Base-by-base conservation (phyloP, 1,140 invertebrate genomes). In the Drosophila lacteicornis region DNA sequence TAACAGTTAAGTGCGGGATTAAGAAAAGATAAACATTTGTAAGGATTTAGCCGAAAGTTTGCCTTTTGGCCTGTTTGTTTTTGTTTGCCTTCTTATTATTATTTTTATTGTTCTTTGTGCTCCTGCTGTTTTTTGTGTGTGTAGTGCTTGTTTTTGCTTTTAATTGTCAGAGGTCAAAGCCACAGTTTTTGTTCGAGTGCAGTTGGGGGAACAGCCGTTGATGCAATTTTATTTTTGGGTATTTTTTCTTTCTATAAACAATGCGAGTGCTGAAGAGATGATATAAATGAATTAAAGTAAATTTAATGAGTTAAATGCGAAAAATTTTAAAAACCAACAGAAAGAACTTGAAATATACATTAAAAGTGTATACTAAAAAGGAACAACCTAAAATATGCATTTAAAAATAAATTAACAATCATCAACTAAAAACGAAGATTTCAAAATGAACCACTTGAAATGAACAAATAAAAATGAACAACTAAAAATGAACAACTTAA, bases 11-110 rank as follows among this genome's bases (percentile, higher is more conserved):
- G 88, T 91, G 85, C 82, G 77, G 90, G 77, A 91, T 91, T 91
- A 91, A 91, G 90, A 91, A 91, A 91, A 91, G 90, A 91, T 91
- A 91, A 91, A 91, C 90, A 91, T 91, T 91, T 91, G 90, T 91
- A 91, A 90, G 90, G 85, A 91, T 91, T 91, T 91, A 80, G 82
- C 82, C 71, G 43, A 91, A 91, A 91, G 90, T 91, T 91, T 84
- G 88, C 77, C 77, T 79, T 90, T 79, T 62, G 80, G 74, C 75
- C 70, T 82, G 69, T 74, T 88, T 90, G 85, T 79, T 88, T 82
- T 88, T 90, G 85, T 82, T 90, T 82, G 79, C 63, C 71, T 91
- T 74, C 74, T 68, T 90, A 80, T 79, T 91, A 80, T 88, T 88
- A 80, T 88, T 88, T 56, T 81, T 76, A 42, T 69, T 75, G 66